Percentiles rank a stretch among this genome's conserved stretches.
These are phyloP conservation scores for Saturnia japonica DNA, from an alignment of 2,888 invertebrate species.

Conservation along the genomic window DNA sequence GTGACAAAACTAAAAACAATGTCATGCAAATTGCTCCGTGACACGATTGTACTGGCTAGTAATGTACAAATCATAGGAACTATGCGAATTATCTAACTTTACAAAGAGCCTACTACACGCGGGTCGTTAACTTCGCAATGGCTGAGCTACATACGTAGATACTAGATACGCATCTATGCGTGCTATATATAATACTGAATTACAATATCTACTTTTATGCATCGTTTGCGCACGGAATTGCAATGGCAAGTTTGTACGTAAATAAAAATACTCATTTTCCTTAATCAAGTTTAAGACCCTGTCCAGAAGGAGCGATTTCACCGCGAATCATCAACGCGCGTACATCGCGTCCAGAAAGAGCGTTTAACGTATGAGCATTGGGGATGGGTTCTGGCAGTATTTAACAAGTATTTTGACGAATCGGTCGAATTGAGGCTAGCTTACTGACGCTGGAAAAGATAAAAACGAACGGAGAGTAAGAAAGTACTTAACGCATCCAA, in stretches of 20 bases:
- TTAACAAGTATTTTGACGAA: too few relatives aligned
- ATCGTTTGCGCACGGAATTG: neutral
- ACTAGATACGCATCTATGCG: slow-evolving; percentile 6
- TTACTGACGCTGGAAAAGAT: too few relatives aligned
- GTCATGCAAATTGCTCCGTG: neutral
- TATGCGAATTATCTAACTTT: neutral
- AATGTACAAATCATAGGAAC: neutral
- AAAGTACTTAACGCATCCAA: too few relatives aligned
- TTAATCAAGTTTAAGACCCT: neutral
- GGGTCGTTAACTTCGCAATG: slow-evolving; percentile 6
- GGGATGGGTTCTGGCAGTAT: too few relatives aligned
- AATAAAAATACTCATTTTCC: neutral
- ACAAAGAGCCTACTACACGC: slow-evolving; percentile 4
- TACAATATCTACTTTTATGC: neutral
- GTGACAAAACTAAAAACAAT: neutral
- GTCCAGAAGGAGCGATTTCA: too few relatives aligned
- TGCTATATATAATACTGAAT: neutral
- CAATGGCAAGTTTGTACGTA: neutral
- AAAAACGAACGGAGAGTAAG: too few relatives aligned
- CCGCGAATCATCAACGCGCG: too few relatives aligned
- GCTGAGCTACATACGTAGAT: neutral
- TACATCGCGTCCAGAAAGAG: too few relatives aligned
- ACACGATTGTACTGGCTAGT: neutral
- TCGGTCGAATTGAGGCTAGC: too few relatives aligned
- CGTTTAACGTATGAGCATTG: too few relatives aligned